phyloP scores from a whole-genome alignment of 1,140 invertebrate species.

The Psix sp. region DNA sequence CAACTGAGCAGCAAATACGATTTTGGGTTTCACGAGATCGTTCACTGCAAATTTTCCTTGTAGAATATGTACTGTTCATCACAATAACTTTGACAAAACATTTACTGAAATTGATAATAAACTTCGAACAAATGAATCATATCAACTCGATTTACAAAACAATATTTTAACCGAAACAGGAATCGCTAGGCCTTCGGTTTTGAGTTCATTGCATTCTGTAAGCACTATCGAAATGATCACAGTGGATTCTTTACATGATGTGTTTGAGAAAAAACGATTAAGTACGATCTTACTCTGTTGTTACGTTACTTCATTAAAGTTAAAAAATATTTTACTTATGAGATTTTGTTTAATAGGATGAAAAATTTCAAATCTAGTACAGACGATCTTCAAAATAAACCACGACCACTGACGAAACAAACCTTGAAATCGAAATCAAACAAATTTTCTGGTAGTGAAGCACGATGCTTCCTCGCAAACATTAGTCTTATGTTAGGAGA shows the following conservation, averaged over 20 bases:
- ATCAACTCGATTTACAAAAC: conserved; percentile 10
- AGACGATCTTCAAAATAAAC: conserved; percentile 14
- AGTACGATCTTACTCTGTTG: conserved; percentile 19
- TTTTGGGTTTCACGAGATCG: conserved; percentile 16
- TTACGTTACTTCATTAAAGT: conserved; percentile 23
- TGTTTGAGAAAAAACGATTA: conserved; percentile 29
- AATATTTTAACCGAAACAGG: conserved; percentile 27
- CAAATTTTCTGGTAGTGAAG: conserved; percentile 43
- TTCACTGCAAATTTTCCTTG: conserved; percentile 34
- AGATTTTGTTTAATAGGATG: conserved; percentile 9
- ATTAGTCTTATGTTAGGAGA: conserved; percentile 17
- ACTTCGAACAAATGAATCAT: conserved; percentile 34
- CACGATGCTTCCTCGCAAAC: too few species aligned
- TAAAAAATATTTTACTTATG: too few species aligned
- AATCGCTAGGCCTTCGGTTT: conserved; percentile 27
- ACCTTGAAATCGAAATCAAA: conserved; percentile 4
- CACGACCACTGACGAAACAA: not conserved
- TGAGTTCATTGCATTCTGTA: conserved; percentile 21
- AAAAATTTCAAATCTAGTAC: conserved; percentile 10
- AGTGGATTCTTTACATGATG: conserved; percentile 36
- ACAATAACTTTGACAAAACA: conserved; percentile 9
- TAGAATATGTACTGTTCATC: conserved; percentile 28
- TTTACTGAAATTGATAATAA: conserved; percentile 29
- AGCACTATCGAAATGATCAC: conserved; percentile 29
- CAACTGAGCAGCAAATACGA: too few species aligned